phyloP scores from a whole-genome alignment of 2,797 vertebrate species.

The Anniella stebbinsi region DNA sequence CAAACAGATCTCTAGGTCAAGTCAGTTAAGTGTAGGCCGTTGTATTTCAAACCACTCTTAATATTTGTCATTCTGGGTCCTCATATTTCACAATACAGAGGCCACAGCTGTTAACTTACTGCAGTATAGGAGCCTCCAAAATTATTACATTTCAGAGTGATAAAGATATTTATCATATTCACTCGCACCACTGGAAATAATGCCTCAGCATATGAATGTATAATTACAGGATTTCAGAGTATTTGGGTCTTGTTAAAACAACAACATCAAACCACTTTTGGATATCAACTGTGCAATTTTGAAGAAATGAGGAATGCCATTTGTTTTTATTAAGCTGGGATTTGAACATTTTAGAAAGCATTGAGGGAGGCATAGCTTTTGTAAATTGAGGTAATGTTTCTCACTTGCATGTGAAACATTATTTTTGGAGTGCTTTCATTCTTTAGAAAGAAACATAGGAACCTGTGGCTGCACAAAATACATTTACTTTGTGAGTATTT shows the following conservation, averaged over 20 bases:
- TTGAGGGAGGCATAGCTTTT: conserved; percentile 80
- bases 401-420: conserved; percentile 76
- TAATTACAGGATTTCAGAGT: conserved; percentile 76
- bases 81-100: conserved; percentile 53
- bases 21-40: conserved; percentile 28
- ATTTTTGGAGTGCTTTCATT: conserved; percentile 73
- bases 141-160: conserved; percentile 71
- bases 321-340: conserved; percentile 87
- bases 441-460: conserved; percentile 71
- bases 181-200: conserved; percentile 43
- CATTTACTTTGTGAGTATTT: conserved; percentile 66
- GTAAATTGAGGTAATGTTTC: conserved; percentile 77
- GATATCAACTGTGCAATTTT: conserved; percentile 75
- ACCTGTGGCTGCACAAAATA: conserved; percentile 62
- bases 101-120: too few species aligned
- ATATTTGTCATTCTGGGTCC: conserved; percentile 48
- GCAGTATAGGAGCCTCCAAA: conserved; percentile 11
- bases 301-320: conserved; percentile 78
- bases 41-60: conserved; percentile 63
- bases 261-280: conserved; percentile 71
- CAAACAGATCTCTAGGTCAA: background rate
- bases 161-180: conserved; percentile 70
- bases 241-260: conserved; percentile 67
- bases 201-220: conserved; percentile 62
- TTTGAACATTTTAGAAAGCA: conserved; percentile 79